These are phyloP conservation scores for Danio kyathit DNA, from an alignment of 2,797 vertebrate species.

Conservation along the genomic window DNA sequence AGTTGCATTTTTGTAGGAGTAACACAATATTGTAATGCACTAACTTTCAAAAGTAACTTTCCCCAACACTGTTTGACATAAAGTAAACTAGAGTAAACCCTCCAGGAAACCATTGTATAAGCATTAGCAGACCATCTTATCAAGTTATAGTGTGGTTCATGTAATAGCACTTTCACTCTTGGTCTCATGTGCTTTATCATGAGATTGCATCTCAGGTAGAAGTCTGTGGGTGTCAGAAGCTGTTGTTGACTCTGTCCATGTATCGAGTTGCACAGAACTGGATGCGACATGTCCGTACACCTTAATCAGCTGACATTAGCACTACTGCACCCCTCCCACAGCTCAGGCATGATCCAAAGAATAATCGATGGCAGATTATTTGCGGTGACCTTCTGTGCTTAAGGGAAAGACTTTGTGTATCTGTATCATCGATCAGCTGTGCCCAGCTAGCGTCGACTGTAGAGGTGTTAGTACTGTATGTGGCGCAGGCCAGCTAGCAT, in stretches of 20 bases:
- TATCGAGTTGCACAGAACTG: conserved; percentile 38
- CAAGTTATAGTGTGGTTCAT: background rate
- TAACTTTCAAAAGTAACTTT: no score
- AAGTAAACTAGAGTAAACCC: conserved; percentile 1
- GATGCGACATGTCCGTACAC: conserved; percentile 35
- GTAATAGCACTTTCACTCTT: conserved; percentile 2
- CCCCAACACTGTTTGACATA: background rate
- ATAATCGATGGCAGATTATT: conserved; percentile 56
- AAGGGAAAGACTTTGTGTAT: conserved; percentile 38
- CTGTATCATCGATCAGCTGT: conserved; percentile 44
- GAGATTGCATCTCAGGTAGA: background rate
- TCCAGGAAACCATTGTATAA: conserved; percentile 10
- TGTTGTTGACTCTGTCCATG: conserved; percentile 43
- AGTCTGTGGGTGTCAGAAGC: background rate
- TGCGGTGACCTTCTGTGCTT: conserved; percentile 36
- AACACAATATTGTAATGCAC: no score
- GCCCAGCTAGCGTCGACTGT: background rate
- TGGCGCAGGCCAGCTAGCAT: background rate
- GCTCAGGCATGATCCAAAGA: conserved; percentile 42
- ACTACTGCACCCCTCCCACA: background rate
- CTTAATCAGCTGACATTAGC: conserved; percentile 41
- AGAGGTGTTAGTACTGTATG: background rate
- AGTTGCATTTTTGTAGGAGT: no score
- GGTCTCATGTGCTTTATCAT: background rate
- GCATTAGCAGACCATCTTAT: background rate